Conservation (phyloP, 1,140 invertebrate genomes). For the Cepaea nemoralis region DNA sequence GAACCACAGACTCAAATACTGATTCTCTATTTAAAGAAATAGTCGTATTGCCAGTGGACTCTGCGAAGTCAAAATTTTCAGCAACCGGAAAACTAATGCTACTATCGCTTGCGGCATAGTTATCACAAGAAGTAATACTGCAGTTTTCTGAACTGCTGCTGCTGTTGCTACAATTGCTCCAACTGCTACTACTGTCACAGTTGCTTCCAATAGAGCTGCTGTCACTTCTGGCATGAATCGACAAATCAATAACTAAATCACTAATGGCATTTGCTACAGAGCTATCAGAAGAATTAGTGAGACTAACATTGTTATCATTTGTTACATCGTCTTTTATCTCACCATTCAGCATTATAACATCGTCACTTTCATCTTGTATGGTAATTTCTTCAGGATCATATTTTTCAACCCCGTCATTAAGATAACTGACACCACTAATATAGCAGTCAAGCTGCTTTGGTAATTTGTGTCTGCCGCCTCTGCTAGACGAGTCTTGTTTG, state of each 20-base stretch:
- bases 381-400: background rate
- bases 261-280: background rate
- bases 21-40: background rate
- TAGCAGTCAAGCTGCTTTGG: no score
- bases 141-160: no score
- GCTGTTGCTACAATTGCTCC: background rate
- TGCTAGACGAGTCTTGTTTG: no score
- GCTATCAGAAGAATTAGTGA: background rate
- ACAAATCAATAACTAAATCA: slow-evolving; percentile 12
- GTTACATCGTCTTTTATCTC: background rate
- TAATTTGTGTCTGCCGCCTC: no score
- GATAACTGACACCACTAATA: no score
- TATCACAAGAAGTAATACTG: background rate
- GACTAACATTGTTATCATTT: background rate
- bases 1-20: background rate
- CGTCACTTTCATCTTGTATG: background rate
- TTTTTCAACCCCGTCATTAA: background rate
- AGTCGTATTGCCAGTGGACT: background rate
- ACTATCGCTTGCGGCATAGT: background rate
- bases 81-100: background rate
- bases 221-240: background rate
- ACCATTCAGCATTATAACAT: background rate
- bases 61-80: background rate
- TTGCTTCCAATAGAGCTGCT: no score
- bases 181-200: slow-evolving; percentile 14